Evolutionary conservation across 2,888 invertebrate species (phyloP).

Genomic region (Alsophila aescularia): DNA sequence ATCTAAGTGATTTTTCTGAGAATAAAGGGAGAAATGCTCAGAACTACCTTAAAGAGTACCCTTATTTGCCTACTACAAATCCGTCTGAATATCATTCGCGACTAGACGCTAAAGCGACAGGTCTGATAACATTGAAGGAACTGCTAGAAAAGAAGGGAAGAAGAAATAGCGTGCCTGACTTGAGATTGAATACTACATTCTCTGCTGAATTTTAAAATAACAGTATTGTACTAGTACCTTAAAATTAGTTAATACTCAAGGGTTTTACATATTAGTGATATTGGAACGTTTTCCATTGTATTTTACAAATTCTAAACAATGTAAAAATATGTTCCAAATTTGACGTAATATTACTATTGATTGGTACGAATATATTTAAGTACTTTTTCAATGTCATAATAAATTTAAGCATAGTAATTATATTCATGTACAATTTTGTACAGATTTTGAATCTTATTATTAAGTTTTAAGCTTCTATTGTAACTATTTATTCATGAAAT

Average conservation of each 20-base stretch:
- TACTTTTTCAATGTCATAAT: constrained; percentile 33
- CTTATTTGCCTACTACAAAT: constrained; percentile 79
- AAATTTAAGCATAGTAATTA: constrained; percentile 39
- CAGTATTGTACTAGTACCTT: constrained; percentile 64
- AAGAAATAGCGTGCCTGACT: constrained; percentile 78
- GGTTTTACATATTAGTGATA: constrained; percentile 23
- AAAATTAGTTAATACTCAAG: constrained; percentile 58
- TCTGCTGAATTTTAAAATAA: constrained; percentile 64
- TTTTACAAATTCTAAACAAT: constrained; percentile 4
- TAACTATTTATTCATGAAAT: constrained; percentile 71
- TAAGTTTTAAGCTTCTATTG: constrained; percentile 60
- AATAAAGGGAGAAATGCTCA: constrained; percentile 72
- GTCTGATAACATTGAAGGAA: constrained; percentile 76
- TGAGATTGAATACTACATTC: constrained; percentile 71
- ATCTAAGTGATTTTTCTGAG: constrained; percentile 65
- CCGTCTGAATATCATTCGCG: constrained; percentile 78
- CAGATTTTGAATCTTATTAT: constrained; percentile 76
- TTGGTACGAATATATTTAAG: constrained; percentile 9
- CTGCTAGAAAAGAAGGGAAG: constrained; percentile 63
- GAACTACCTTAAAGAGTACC: constrained; percentile 77
- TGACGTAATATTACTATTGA: neutral
- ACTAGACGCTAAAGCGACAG: constrained; percentile 71
- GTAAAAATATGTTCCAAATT: neutral
- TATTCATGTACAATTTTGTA: constrained; percentile 74
- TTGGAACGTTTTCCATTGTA: neutral